Percentiles rank a stretch among this genome's conserved stretches.
Evolutionary conservation across 2,113 vertebrate species (phyloP).

Genomic region (Herpailurus yagouaroundi): DNA sequence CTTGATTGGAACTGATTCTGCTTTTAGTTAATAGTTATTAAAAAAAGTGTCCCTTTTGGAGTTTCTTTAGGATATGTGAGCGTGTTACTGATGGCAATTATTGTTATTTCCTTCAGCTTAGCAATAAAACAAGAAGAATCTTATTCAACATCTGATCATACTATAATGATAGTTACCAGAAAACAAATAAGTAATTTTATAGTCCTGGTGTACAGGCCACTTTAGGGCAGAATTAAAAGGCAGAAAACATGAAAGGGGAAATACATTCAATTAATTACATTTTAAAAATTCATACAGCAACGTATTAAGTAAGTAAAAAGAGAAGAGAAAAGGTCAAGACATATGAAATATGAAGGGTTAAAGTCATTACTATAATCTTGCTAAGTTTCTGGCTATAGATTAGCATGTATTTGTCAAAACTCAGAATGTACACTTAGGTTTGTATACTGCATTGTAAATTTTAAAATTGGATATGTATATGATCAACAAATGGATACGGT

Average conservation of each 20-base stretch:
- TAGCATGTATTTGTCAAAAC: not conserved
- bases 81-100: not conserved
- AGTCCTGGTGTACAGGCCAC: not conserved
- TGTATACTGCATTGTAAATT: not conserved
- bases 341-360: not conserved
- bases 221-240: not conserved
- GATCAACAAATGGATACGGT: too few species aligned
- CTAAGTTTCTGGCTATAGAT: not conserved
- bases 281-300: not conserved
- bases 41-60: not conserved
- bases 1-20: not conserved
- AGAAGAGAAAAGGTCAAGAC: not conserved
- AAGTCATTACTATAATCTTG: not conserved
- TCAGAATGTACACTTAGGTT: not conserved
- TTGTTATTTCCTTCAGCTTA: not conserved
- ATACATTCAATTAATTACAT: not conserved
- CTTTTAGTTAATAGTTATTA: not conserved
- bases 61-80: not conserved
- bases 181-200: not conserved
- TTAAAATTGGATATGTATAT: not conserved
- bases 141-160: not conserved
- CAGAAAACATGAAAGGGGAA: not conserved
- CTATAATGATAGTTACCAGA: not conserved
- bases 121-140: not conserved
- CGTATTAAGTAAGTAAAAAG: not conserved